These are phyloP conservation scores for Drosophila mauritiana DNA, from an alignment of 1,140 invertebrate species.

Conservation along the genomic window DNA sequence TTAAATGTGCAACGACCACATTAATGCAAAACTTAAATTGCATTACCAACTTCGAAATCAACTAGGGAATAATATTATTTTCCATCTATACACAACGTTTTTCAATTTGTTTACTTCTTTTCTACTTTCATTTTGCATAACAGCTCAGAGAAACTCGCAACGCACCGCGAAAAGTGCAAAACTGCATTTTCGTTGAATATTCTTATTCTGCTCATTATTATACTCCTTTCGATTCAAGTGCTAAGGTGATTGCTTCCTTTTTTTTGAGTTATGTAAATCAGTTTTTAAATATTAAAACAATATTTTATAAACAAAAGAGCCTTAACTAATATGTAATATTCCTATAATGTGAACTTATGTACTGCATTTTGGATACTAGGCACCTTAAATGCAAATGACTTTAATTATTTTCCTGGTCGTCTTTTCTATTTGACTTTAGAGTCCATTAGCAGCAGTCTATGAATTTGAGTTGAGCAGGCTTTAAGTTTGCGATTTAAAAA, in stretches of 20 bases:
- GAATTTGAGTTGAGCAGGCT: slow-evolving; percentile 30
- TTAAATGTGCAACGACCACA: not conserved
- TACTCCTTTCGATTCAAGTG: slow-evolving; percentile 9
- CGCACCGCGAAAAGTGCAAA: slow-evolving; percentile 35
- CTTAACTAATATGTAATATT: no score
- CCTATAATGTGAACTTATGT: no score
- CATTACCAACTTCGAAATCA: slow-evolving; percentile 12
- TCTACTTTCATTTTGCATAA: not conserved
- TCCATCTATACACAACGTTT: slow-evolving; percentile 3
- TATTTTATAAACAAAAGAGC: no score
- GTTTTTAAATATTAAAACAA: no score
- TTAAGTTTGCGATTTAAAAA: slow-evolving; percentile 17
- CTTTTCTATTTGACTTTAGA: slow-evolving; percentile 1
- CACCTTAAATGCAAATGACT: not conserved
- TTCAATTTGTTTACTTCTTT: slow-evolving; percentile 8
- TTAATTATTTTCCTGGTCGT: slow-evolving; percentile 4
- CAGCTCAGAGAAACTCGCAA: slow-evolving; percentile 27
- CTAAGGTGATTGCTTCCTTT: not conserved
- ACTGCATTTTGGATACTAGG: no score
- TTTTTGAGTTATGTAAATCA: not conserved
- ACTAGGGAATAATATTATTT: no score
- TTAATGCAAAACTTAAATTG: slow-evolving; percentile 10
- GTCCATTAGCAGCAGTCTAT: slow-evolving; percentile 56
- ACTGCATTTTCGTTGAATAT: not conserved
- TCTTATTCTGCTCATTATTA: slow-evolving; percentile 1